A percentile compares a stretch with the other conserved stretches of the same genome.
phyloP scores from a whole-genome alignment of 1,140 invertebrate species.

The Pogonomyrmex californicus region DNA sequence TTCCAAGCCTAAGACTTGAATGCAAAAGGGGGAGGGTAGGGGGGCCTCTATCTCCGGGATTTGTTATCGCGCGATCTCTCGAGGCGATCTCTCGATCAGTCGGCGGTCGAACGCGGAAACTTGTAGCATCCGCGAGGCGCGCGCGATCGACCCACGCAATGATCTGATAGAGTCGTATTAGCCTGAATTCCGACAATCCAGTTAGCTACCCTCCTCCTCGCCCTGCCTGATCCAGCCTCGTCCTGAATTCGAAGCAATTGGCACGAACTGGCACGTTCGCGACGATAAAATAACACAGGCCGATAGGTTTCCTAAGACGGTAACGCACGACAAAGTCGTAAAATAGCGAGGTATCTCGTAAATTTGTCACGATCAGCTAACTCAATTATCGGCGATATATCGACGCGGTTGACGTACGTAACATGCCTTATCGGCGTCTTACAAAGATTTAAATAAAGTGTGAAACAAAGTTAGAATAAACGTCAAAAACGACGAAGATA shows the following conservation, averaged over 20 bases:
- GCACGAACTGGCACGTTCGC: slow-evolving; percentile 64
- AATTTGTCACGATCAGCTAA: neutral
- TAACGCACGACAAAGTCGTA: slow-evolving; percentile 13
- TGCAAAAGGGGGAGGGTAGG: neutral
- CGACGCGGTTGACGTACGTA: neutral
- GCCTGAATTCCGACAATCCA: slow-evolving; percentile 80
- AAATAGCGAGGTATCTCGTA: neutral
- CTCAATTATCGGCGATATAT: neutral
- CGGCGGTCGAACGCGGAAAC: slow-evolving; percentile 24
- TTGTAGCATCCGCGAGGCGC: slow-evolving; percentile 22
- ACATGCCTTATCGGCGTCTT: neutral
- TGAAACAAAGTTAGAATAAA: neutral
- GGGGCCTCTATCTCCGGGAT: neutral
- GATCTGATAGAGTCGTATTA: slow-evolving; percentile 80
- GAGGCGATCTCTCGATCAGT: neutral
- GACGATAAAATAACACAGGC: slow-evolving; percentile 36
- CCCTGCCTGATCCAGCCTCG: slow-evolving; percentile 74
- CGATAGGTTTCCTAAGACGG: slow-evolving; percentile 62
- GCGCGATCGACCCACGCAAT: slow-evolving; percentile 56
- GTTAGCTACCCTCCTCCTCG: slow-evolving; percentile 68
- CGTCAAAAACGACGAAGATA: neutral
- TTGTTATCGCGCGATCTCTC: neutral
- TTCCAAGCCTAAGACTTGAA: neutral
- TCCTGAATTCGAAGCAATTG: slow-evolving; percentile 77
- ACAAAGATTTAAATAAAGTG: neutral